Evolutionary conservation across 2,888 invertebrate species (phyloP), one percentile per base, ranked within the genome.

Genomic region (Drosophila macrospina): DNA sequence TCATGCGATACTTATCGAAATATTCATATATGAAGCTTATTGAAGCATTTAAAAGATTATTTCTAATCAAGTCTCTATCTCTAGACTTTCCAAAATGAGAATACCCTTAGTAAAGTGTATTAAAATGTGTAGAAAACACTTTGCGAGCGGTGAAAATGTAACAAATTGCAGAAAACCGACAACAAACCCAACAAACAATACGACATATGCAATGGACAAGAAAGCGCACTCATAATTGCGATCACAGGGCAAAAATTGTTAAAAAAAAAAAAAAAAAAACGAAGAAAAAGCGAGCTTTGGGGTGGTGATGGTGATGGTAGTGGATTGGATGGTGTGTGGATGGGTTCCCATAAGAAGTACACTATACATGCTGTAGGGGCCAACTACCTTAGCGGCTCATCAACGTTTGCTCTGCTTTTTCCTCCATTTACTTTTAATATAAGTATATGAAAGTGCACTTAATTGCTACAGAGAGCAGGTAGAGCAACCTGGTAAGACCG

Each of bases 401-500:
- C 73, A 72, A 59, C 61, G 65, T 54, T 55, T 72, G 76, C 55
- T 76, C 62, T 65, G 68, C 44, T 60, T 64, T 56, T 76, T 59
- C 28, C 44, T n/a, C 41, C 59, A 10, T 54, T 42, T 55, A 55
- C 42, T 42, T 34, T 42, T 41, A 30, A n/a, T 34, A 36, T 10
- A 13, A 26, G 50, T 52, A 52, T 64, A 64, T 55, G 75, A 75
- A 75, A 76, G 75, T 75, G 76, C 77, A 75, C 77, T 75, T 75
- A 76, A 76, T 75, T 72, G 62, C 65, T 36, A 15, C 11, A 48
- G 16, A 52, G 57, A 59, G 39, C 69, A 30, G 54, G 6, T 15
- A 26, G 32, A 56, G 39, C 65, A 28, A 36, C 16, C 30, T 56
- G 59, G 16, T 15, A 42, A 39, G 15, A 34, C 41, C 26, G 16